These are phyloP conservation scores for Microtus oregoni DNA, from an alignment of 2,113 vertebrate species.

Conservation along the genomic window DNA sequence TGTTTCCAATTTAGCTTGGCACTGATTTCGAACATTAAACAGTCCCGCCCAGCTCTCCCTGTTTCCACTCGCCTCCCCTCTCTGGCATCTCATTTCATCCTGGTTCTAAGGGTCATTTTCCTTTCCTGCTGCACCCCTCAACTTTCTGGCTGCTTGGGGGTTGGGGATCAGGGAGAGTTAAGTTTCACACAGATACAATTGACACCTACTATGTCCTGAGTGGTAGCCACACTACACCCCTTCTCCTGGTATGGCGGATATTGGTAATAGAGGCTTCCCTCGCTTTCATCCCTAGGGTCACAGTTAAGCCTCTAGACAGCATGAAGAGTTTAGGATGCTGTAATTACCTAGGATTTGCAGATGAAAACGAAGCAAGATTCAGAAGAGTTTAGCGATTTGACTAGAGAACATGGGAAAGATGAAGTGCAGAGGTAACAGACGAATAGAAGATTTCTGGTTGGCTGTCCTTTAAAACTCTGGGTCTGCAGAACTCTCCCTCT, in stretches of 20 bases:
- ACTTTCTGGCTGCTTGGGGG: not conserved
- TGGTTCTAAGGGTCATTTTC: constrained; percentile 28
- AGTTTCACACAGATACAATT: not conserved
- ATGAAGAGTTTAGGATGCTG: constrained; percentile 8
- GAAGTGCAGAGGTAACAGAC: not conserved
- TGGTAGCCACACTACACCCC: not conserved
- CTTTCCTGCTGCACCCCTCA: not conserved
- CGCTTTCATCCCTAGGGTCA: not conserved
- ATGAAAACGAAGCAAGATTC: constrained; percentile 6
- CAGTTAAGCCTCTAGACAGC: not conserved
- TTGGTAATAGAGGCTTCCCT: not conserved
- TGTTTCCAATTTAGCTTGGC: constrained; percentile 81
- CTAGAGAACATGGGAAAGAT: not conserved
- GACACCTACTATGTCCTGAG: not conserved
- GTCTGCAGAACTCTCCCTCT: not conserved
- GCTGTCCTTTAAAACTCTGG: not conserved
- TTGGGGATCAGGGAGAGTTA: not conserved
- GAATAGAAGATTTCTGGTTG: not conserved
- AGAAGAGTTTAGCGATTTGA: constrained; percentile 30
- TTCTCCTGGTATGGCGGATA: not conserved
- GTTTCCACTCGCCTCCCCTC: constrained; percentile 54
- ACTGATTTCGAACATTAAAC: constrained; percentile 62
- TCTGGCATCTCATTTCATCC: constrained; percentile 33
- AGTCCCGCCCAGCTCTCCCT: constrained; percentile 25
- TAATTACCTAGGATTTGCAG: constrained; percentile 42